Evolutionary conservation across 1,140 invertebrate genomes (phyloP), one percentile per base, ranked within the genome.

Genomic region (Megathymus violae): DNA sequence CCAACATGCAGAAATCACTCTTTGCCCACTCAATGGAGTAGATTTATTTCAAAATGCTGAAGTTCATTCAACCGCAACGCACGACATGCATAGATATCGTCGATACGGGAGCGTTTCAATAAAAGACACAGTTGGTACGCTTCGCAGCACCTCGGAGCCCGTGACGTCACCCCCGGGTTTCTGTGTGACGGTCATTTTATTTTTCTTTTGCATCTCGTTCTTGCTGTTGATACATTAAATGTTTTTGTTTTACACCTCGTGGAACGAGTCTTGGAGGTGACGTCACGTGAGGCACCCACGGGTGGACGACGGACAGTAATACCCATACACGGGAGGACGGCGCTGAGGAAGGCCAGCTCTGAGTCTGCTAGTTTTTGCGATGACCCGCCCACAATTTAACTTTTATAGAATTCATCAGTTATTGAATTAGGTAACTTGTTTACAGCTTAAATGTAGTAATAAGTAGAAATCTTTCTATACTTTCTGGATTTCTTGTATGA

Each of bases 331-430:
- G 65, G 76, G 64, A 51, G 62, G 86, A 84, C 82, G 83, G 75
- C 62, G 64, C 64, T 56, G 85, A 89, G 86, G 82, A 79, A 78
- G 74, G 38, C 76, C 69, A 67, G 63, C 71, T 48, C 72, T 54
- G 47, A 84, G 77, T 64, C 52, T 74, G 80, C 74, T 68, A 63
- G 71, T 38, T 68, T 80, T 82, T 85, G 86, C 86, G 86, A 89
- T 89, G 54, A 67, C 63, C 77, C 78, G 85, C 74, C 82, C 69
- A 89, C 85, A 89, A 11, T 15, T 54, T 48, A 62, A 48, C 36
- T 58, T 50, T 43, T 72, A 36, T 61, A 11, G 19, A 60, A 4
- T 22, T 31, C 27, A 9, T 7, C 27, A 7, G 22, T 25, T 25
- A 25, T 25, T 25, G 22, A n/a, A n/a, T n/a, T n/a, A n/a, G n/a